Evolutionary conservation across 2,888 invertebrate genomes (phyloP), one percentile per base, ranked within the genome.

Genomic region (Apotomis capreana): DNA sequence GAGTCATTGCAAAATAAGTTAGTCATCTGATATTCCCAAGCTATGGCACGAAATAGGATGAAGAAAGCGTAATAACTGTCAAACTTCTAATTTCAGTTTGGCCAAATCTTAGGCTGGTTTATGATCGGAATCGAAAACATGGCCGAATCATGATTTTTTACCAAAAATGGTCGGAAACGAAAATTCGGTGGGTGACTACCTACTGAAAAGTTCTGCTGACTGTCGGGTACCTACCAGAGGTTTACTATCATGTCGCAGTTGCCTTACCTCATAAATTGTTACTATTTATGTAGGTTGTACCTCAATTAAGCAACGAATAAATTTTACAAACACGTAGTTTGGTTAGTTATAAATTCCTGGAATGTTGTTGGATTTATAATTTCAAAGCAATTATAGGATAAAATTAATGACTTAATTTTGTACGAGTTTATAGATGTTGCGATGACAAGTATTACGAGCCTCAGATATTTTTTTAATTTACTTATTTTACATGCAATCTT

Each of bases 271-370:
- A 72, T 72, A 72, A 72, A 72, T 72, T 72, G 68, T 26, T 46
- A 68, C 52, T 72, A 68, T 72, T 72, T 68, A 72, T 72, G 72
- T 72, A 72, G 72, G 72, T 63, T 72, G 72, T 72, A 72, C 72
- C 63, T 72, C 68, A 68, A 72, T 72, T 72, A 72, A 72, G 63
- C 44, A 68, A 59, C 68, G 72, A 72, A 68, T 72, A 72, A 72
- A 72, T 72, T 68, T 58, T 58, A 68, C 72, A 62, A 72, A 63
- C 72, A 72, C 72, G 72, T 68, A 58, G 63, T 63, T 59, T 54
- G 36, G 49, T 44, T 68, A 58, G 68, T 72, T 62, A 72, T 72
- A 68, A 40, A 72, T 68, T 52, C 63, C 58, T 72, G 68, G 72
- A 72, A 72, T 72, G 72, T 62, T 52, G 71, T 72, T 36, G 49